Evolutionary conservation across 2,113 vertebrate species (phyloP).

Genomic region (Hemiscyllium ocellatum): DNA sequence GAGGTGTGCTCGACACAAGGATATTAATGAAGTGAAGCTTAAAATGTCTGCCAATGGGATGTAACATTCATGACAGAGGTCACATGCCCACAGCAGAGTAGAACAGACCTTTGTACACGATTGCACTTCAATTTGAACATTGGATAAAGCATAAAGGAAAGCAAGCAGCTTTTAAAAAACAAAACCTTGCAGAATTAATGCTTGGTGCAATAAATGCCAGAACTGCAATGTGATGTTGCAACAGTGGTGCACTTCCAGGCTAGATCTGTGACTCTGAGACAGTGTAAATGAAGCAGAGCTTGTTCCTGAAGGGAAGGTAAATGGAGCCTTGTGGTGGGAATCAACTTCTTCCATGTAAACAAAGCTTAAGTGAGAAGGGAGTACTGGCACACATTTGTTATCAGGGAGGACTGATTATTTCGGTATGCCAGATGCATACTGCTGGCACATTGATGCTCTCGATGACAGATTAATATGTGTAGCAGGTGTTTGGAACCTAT

Average conservation of each 20-base stretch:
- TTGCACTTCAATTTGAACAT: too few relatives aligned
- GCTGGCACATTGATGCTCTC: neutral
- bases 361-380: constrained; percentile 26
- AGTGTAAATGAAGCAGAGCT: neutral
- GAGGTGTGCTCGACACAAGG: too few relatives aligned
- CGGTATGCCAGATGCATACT: constrained; percentile 24
- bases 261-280: neutral
- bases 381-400: neutral
- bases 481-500: constrained; percentile 30
- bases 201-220: neutral
- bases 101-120: too few relatives aligned
- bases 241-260: neutral
- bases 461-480: constrained; percentile 32
- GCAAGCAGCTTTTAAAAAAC: neutral
- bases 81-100: too few relatives aligned
- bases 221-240: neutral
- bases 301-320: constrained; percentile 34
- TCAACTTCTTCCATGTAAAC: constrained; percentile 28
- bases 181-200: neutral
- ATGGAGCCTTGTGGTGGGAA: constrained; percentile 16
- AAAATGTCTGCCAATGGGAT: too few relatives aligned
- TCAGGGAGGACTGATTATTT: constrained; percentile 27
- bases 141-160: neutral
- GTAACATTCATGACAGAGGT: too few relatives aligned
- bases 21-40: too few relatives aligned